These are phyloP conservation scores for Hypotaenidia philippensis DNA, from an alignment of 2,797 vertebrate genomes.

Conservation along the genomic window DNA sequence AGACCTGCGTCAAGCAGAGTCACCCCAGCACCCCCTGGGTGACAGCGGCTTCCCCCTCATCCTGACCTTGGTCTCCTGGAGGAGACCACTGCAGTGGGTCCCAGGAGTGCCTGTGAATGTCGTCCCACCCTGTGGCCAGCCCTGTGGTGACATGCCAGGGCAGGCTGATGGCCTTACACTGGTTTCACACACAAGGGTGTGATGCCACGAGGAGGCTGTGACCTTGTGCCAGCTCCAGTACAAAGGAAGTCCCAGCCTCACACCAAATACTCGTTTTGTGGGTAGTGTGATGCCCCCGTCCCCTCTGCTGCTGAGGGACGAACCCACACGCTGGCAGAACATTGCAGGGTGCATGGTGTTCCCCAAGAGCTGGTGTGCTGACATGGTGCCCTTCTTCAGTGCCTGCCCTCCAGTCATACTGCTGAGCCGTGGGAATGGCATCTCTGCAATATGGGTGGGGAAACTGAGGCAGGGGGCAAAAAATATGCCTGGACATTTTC, in stretches of 20 bases:
- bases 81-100: not conserved
- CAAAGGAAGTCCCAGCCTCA: not conserved
- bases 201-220: not conserved
- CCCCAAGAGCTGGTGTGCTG: fast-evolving
- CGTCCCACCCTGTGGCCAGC: fast-evolving
- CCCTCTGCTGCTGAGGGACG: not conserved
- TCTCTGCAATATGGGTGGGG: fast-evolving
- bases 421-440: not conserved
- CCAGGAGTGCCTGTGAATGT: fast-evolving
- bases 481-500: fast-evolving
- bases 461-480: conserved; percentile 9
- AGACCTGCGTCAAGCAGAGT: fast-evolving
- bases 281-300: not conserved
- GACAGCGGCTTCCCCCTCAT: not conserved
- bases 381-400: not conserved
- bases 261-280: fast-evolving
- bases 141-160: not conserved
- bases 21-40: not conserved
- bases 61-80: fast-evolving
- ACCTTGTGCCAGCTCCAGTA: not conserved
- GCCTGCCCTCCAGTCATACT: not conserved
- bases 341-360: fast-evolving
- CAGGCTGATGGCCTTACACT: not conserved
- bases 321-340: not conserved
- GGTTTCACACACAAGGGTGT: fast-evolving